A percentile compares a stretch with the other conserved stretches of the same genome.
Conservation (phyloP, 2,888 invertebrate species). For the Harpalus rufipes region DNA sequence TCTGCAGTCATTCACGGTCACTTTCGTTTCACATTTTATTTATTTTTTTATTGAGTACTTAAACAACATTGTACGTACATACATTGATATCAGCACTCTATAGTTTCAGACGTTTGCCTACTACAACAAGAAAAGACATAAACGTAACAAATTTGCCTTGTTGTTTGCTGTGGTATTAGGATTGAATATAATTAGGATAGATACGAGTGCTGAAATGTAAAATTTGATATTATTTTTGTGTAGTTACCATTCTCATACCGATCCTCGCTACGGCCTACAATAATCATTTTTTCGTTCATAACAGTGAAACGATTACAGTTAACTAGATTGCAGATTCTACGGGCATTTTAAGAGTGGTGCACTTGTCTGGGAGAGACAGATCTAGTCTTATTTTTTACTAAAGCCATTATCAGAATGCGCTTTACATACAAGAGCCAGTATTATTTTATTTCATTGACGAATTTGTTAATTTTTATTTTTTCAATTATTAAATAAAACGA, state of each 20-base stretch:
- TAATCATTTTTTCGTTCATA: slow-evolving; percentile 21
- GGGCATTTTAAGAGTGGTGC: slow-evolving; percentile 49
- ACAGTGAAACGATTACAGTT: slow-evolving; percentile 35
- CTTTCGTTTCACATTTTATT: slow-evolving; percentile 46
- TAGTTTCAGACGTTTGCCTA: slow-evolving; percentile 41
- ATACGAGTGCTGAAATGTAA: slow-evolving; percentile 22
- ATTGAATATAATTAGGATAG: slow-evolving; percentile 41
- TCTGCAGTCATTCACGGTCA: slow-evolving; percentile 24
- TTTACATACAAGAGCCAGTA: slow-evolving; percentile 75
- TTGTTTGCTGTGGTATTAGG: slow-evolving; percentile 53
- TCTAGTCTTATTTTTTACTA: slow-evolving; percentile 74
- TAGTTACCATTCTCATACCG: slow-evolving; percentile 44
- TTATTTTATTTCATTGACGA: slow-evolving; percentile 70
- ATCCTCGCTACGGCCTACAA: slow-evolving; percentile 52
- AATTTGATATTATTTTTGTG: slow-evolving; percentile 18
- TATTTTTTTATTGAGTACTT: slow-evolving; percentile 14
- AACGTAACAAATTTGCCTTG: slow-evolving; percentile 43
- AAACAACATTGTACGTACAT: slow-evolving; percentile 37
- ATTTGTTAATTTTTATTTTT: slow-evolving; percentile 62
- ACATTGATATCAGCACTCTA: slow-evolving; percentile 33
- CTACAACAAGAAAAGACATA: slow-evolving; percentile 41
- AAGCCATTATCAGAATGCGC: slow-evolving; percentile 72
- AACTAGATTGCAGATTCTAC: slow-evolving; percentile 38
- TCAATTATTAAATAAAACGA: slow-evolving; percentile 31
- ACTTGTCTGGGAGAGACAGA: slow-evolving; percentile 73